Evolutionary conservation across 1,140 invertebrate genomes (phyloP), one percentile per base, ranked within the genome.

Genomic region (Varroa destructor): DNA sequence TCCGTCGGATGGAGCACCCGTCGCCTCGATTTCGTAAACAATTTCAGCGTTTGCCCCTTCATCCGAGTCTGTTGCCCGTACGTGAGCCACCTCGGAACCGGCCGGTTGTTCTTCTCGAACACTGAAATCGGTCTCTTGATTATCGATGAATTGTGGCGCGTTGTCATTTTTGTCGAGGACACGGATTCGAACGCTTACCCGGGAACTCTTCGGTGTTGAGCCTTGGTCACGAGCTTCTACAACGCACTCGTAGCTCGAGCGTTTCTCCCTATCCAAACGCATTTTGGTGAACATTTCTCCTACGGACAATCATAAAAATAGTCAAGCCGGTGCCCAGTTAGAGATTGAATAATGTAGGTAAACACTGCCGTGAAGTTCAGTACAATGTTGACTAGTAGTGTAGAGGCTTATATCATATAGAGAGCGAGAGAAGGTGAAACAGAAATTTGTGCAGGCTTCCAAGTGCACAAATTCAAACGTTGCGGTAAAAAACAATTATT

Each of bases 161-260:
- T 95, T 94, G 80, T 96, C 92, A 79, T 96, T 96, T 2, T 90
- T 86, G 79, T 95, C 92, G 1, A 91, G 43, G 55, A 82, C 86
- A 72, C 83, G 81, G 0, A 96, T 84, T 74, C 85, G 83, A 64
- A 95, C 81, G 61, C 43, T 61, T 14, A 74, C 40, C 74, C 89
- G 81, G 14, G 86, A 83, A 72, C 86, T 87, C 71, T 87, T 84
- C 0, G 87, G 85, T 0, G 90, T 88, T 1, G 81, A 83, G 0
- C 93, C 93, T 77, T 89, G 86, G 80, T 97, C 93, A 71, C 85
- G 82, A 0, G 89, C 93, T 80, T 91, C 88, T 12, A 90, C 86
- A 1, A 89, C 86, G 25, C 95, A 79, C 74, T 91, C 88, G 79
- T 94, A 89, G 0, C 84, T 79, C 25, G 85, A 83, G 75, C 86